Evolutionary conservation across 1,140 invertebrate species (phyloP), one percentile per base, ranked within the genome.

Genomic region (Drosophila virilis): DNA sequence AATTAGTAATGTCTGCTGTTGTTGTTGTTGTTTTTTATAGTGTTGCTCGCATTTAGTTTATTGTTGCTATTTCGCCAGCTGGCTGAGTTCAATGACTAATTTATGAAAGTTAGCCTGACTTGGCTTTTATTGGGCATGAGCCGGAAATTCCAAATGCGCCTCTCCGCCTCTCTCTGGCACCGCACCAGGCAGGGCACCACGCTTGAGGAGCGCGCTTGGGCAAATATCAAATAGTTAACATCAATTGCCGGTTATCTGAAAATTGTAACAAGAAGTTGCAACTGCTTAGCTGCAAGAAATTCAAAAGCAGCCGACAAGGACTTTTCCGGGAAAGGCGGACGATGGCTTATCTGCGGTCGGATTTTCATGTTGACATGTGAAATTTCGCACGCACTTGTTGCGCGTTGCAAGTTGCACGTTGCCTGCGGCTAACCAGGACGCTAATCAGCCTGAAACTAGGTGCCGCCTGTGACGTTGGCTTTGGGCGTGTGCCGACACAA

Each of bases 21-120:
- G 48, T 66, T 65, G 28, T 43, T 73, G 48, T 38, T 59, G 13
- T 59, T 74, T 37, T 68, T 74, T 38, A 42, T 75, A 35, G 12
- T 79, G 77, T 82, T 71, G 78, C 59, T 71, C 67, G 81, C 66
- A 72, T 85, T 84, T 78, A 84, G 82, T 64, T 76, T 76, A 77
- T 71, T 79, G 75, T 79, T 69, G 51, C 40, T 61, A 68, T 75
- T 60, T 65, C 33, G 35, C 61, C 50, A 52, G 33, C 64, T 67
- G 74, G 60, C 66, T 59, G 72, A 66, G 83, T 86, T 86, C 83
- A 86, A 86, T 86, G 83, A 79, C 83, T 86, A 86, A 86, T 86
- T 86, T 86, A 86, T 88, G 83, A 88, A 86, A 88, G 83, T 83
- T 83, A 59, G 43, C 71, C 69, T 59, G 69, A 84, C 68, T 80